Conservation (phyloP, 2,888 invertebrate genomes). For the Hirtodrosophila duncani region DNA sequence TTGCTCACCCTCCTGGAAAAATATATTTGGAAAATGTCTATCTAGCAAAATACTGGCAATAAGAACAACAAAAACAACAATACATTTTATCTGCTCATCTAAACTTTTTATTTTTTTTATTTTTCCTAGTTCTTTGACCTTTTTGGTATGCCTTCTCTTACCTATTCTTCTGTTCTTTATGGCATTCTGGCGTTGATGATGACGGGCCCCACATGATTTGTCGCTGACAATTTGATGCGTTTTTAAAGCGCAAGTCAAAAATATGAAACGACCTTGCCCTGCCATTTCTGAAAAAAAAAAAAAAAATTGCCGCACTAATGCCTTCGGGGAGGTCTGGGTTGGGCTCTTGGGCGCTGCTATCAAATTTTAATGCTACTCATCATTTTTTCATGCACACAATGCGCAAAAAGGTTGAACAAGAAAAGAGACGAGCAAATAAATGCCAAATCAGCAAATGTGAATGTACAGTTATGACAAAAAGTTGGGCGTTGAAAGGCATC, state of each 20-base stretch:
- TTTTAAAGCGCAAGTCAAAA: conserved; percentile 5
- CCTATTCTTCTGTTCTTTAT: conserved; percentile 17
- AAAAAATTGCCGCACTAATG: conserved; percentile 19
- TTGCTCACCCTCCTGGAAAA: too few species aligned
- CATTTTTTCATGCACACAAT: conserved; percentile 63
- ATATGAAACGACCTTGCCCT: too few species aligned
- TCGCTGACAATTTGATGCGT: conserved; percentile 56
- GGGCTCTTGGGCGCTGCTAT: conserved; percentile 38
- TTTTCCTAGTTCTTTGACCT: conserved; percentile 24
- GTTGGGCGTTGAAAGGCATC: conserved; percentile 38
- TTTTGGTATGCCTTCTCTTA: neutral
- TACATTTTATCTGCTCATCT: conserved; percentile 22
- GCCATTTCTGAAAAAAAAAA: too few species aligned
- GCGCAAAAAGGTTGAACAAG: conserved; percentile 54
- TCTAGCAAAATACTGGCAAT: too few species aligned
- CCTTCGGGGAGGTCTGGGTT: neutral
- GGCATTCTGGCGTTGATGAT: conserved; percentile 49
- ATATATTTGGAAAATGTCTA: too few species aligned
- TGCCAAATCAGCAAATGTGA: conserved; percentile 56
- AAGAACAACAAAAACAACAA: neutral
- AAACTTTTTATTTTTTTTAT: conserved; percentile 21
- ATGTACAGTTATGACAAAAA: conserved; percentile 33
- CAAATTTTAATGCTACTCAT: conserved; percentile 70
- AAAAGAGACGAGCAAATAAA: conserved; percentile 9
- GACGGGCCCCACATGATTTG: conserved; percentile 61